phyloP scores from a whole-genome alignment of 2,888 invertebrate genomes.

The Plemyria rubiginata region DNA sequence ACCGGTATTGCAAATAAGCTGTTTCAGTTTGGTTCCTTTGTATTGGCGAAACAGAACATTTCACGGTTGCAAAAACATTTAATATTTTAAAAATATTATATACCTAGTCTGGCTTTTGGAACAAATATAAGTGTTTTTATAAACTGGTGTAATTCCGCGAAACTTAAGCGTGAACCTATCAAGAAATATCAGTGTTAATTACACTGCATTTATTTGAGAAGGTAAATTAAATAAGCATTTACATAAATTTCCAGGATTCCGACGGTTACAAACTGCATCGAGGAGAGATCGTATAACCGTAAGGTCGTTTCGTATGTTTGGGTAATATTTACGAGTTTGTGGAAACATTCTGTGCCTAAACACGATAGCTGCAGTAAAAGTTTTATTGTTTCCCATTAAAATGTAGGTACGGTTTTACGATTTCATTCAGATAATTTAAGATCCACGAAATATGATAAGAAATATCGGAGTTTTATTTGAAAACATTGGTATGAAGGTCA shows the following conservation, averaged over 20 bases:
- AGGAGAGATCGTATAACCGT: constrained; percentile 38
- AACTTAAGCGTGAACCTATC: too few relatives aligned
- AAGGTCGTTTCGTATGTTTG: constrained; percentile 53
- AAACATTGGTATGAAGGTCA: constrained; percentile 10
- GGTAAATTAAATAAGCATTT: constrained; percentile 30
- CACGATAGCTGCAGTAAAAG: constrained; percentile 55
- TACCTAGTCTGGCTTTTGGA: constrained; percentile 6
- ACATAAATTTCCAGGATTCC: constrained; percentile 33
- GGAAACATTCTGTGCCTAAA: constrained; percentile 53
- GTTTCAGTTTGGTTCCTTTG: not conserved
- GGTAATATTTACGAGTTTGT: constrained; percentile 65
- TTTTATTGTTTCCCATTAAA: constrained; percentile 68
- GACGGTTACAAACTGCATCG: constrained; percentile 39
- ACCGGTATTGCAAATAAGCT: constrained; percentile 9
- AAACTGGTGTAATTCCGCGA: too few relatives aligned
- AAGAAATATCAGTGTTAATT: not conserved
- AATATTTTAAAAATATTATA: too few relatives aligned
- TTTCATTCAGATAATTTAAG: constrained; percentile 56
- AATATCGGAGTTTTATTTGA: not conserved
- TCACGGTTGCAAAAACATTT: not conserved
- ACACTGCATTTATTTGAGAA: constrained; percentile 3
- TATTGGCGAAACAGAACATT: constrained; percentile 6
- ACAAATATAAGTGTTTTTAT: not conserved
- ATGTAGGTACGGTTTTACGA: constrained; percentile 59
- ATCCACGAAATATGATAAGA: constrained; percentile 38